Evolutionary conservation across 2,113 vertebrate species (phyloP).

Genomic region (Gavialis gangeticus): DNA sequence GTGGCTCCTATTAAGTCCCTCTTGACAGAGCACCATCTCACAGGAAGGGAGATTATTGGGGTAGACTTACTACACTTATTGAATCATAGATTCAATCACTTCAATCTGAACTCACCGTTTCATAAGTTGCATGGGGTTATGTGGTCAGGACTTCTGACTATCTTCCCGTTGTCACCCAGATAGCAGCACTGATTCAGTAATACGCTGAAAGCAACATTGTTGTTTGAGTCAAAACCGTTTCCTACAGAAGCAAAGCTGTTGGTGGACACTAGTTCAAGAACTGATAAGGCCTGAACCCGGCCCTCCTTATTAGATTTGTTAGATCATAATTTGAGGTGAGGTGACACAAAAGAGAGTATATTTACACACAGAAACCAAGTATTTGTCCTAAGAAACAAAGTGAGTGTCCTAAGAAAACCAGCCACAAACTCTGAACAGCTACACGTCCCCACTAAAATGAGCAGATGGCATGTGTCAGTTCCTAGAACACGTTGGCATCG

Average conservation of each 20-base stretch:
- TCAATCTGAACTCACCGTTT: not conserved
- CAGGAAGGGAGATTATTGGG: not conserved
- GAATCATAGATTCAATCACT: not conserved
- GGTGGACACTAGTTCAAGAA: not conserved
- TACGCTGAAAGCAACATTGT: too few relatives aligned
- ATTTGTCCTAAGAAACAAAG: not conserved
- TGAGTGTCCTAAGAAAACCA: not conserved
- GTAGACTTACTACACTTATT: not conserved
- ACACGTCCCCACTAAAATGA: not conserved
- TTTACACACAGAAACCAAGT: not conserved
- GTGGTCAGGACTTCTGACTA: not conserved
- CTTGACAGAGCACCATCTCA: not conserved
- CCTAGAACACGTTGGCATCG: not conserved
- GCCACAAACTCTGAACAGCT: not conserved
- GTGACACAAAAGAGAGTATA: not conserved
- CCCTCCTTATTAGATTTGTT: not conserved
- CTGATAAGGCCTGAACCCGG: not conserved
- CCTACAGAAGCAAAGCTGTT: not conserved
- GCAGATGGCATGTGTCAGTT: rapidly evolving
- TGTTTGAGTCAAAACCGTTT: not conserved
- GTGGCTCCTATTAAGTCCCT: not conserved
- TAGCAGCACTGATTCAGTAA: not conserved
- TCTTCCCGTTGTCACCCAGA: not conserved
- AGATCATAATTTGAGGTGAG: not conserved
- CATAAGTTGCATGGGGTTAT: not conserved